Evolutionary conservation across 1,140 invertebrate species (phyloP), one percentile per base, ranked within the genome.

Genomic region (Ooceraea biroi): DNA sequence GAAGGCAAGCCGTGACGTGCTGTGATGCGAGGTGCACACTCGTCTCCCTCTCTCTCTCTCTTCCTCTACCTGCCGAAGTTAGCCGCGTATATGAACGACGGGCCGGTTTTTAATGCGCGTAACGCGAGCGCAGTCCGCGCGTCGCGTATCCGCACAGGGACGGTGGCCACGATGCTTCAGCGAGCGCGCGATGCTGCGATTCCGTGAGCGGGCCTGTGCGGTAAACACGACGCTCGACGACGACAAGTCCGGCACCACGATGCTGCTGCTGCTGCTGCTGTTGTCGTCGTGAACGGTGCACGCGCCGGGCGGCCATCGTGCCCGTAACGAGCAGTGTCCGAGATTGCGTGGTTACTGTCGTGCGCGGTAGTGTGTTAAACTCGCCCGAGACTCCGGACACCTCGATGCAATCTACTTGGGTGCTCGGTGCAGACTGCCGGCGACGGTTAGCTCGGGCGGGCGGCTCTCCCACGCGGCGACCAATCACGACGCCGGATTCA

Each of bases 401-500:
- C 66, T 85, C 90, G 88, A 89, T 77, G 73, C 86, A 86, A 69
- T 90, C 91, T 87, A 88, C 85, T 88, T 92, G 92, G 85, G 90
- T 93, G 93, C 92, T 93, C 93, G 91, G 89, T 89, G 90, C 90
- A 90, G 92, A 93, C 92, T 93, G 93, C 86, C 91, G 90, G 88
- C 88, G 78, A 88, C 88, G 74, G 88, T 82, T 83, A 87, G 86
- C 90, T 91, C 92, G 91, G 89, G 91, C 92, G 93, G 92, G 93
- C 91, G 92, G 93, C 92, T 94, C 94, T 94, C 93, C 93, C 92
- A 94, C 93, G 93, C 92, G 89, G 76, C 90, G 89, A 92, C 94
- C 93, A 94, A 94, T 94, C 93, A 91, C 90, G 82, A 84, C 85
- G 68, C 69, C 82, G 86, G 80, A 90, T 91, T 91, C 83, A 68